Evolutionary conservation across 2,888 invertebrate species (phyloP).

Genomic region (Hyposoter didymator): DNA sequence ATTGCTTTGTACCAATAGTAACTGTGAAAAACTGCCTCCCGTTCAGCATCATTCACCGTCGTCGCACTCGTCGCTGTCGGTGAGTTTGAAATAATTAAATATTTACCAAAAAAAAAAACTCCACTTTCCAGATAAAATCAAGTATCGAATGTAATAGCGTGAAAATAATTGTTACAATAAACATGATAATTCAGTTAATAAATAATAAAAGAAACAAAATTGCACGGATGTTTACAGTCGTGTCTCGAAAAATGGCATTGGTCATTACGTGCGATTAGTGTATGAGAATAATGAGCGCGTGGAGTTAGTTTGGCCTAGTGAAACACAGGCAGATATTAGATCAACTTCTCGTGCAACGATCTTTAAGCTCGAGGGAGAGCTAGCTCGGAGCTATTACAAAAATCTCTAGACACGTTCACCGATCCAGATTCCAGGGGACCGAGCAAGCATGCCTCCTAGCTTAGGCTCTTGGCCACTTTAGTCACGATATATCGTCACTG

Average conservation of each 20-base stretch:
- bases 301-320: constrained; percentile 39
- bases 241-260: constrained; percentile 19
- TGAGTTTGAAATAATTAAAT: too few relatives aligned
- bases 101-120: too few relatives aligned
- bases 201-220: neutral
- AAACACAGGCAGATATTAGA: constrained; percentile 56
- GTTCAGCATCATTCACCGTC: too few relatives aligned
- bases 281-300: constrained; percentile 28
- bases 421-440: constrained; percentile 64
- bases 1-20: too few relatives aligned
- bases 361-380: constrained; percentile 13
- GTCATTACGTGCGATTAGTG: constrained; percentile 16
- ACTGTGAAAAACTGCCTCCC: too few relatives aligned
- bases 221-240: neutral
- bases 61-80: too few relatives aligned
- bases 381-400: constrained; percentile 57
- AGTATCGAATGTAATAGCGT: too few relatives aligned
- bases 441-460: constrained; percentile 55
- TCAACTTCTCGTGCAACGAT: constrained; percentile 51
- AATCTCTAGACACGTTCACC: constrained; percentile 66
- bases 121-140: too few relatives aligned
- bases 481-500: constrained; percentile 56
- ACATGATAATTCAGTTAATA: neutral
- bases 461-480: constrained; percentile 55
- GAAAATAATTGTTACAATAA: neutral